A percentile compares a stretch with the other conserved stretches of the same genome.
Conservation (phyloP, 2,113 vertebrate genomes). For the Dipodomys stephensi region DNA sequence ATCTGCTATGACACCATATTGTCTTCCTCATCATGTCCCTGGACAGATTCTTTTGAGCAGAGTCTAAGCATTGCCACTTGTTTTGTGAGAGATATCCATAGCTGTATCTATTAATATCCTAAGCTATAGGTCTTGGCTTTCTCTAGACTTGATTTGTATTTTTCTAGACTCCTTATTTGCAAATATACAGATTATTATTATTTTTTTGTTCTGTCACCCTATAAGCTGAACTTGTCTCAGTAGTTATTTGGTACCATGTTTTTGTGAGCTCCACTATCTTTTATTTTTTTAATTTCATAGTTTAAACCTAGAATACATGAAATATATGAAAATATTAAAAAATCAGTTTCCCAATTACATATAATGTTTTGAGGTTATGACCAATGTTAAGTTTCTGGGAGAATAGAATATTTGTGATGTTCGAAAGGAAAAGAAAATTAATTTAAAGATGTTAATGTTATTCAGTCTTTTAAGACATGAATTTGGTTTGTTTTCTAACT, state of each 20-base stretch:
- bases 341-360: constrained; percentile 6
- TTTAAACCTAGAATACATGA: constrained; percentile 29
- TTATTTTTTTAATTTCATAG: constrained; percentile 6
- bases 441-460: constrained; percentile 11
- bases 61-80: background rate
- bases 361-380: background rate
- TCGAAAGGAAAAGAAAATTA: constrained; percentile 17
- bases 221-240: background rate
- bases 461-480: background rate
- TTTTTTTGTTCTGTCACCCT: background rate
- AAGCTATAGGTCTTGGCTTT: background rate
- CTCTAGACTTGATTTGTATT: background rate
- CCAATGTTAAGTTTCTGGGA: constrained; percentile 23
- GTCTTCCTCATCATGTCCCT: background rate
- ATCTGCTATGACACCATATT: background rate
- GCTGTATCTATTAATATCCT: background rate
- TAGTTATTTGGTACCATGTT: background rate
- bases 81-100: background rate
- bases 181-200: background rate
- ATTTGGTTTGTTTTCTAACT: constrained; percentile 38
- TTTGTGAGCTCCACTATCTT: background rate
- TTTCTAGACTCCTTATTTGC: background rate
- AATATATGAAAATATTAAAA: background rate
- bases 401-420: background rate
- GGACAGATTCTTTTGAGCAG: background rate